Evolutionary conservation across 2,113 vertebrate species (phyloP), one percentile per base, ranked within the genome.

Genomic region (Pelodiscus sinensis): DNA sequence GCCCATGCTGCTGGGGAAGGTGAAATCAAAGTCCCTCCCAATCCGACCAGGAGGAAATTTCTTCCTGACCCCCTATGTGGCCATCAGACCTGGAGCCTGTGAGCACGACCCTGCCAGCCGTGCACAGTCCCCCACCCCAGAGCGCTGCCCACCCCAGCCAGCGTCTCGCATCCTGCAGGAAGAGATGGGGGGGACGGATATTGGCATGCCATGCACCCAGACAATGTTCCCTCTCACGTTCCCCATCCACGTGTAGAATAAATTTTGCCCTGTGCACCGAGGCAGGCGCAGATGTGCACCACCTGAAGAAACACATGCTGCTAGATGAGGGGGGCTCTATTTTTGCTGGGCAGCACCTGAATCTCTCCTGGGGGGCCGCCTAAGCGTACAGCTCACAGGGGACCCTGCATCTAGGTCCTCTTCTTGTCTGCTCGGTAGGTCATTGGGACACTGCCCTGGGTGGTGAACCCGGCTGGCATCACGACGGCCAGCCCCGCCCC

Each of bases 401-500:
- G 13, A 54, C 52, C 52, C 52, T 19, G 1, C 29, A 1, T 15
- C 24, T 15, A 60, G 85, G 79, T 11, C 54, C n/a, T 57, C 56
- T 58, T 44, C 78, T 96, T 91, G 54, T 81, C 90, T 88, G 92
- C 84, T 73, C 56, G 84, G 13, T 95, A 99, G 99, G 98, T 99
- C 87, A 99, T 99, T 84, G 99, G 99, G 94, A 98, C 99, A 3
- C 98, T 99, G 75, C 99, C 99, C 0, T 97, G 99, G 96, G 97
- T 99, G 71, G 94, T 99, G 94, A 99, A 99, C 91, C 98, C 99
- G 6, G 97, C 98, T 10, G 97, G 96, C 88, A 58, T 99, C 98
- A 91, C 97, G 0, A 83, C 97, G 75, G 94, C 97, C 94, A 16
- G 97, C 97, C 75, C 98, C 0, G 95, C 97, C 22, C 90, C 98